A percentile compares a stretch with the other conserved stretches of the same genome.
Evolutionary conservation across 2,797 vertebrate genomes (phyloP).

Genomic region (Pogoniulus pusillus): DNA sequence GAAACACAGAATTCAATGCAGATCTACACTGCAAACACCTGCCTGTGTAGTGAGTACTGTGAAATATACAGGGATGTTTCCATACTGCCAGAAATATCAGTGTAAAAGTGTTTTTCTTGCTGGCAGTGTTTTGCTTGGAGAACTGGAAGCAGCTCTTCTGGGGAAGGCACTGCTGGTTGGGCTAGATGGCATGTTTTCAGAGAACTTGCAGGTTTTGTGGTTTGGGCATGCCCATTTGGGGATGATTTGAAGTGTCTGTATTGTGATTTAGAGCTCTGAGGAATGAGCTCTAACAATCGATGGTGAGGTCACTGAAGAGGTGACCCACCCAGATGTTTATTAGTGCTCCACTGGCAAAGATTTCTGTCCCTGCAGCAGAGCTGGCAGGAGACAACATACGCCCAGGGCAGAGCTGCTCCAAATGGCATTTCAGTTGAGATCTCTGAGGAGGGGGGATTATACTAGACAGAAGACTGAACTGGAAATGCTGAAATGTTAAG

Average conservation of each 20-base stretch:
- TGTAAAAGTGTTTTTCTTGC: background rate
- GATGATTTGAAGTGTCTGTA: background rate
- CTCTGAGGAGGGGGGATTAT: background rate
- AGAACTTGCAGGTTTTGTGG: background rate
- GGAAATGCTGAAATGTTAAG: background rate
- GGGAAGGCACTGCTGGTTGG: background rate
- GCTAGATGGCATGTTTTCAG: background rate
- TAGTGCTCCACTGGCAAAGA: background rate
- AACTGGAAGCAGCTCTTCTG: background rate
- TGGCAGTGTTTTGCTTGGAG: background rate
- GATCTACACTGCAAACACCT: background rate
- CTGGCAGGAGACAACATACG: background rate
- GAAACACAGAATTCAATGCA: background rate
- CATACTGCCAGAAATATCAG: background rate
- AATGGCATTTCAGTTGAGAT: background rate
- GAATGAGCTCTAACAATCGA: background rate
- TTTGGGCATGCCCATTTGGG: background rate
- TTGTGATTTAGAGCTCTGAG: constrained; percentile 28
- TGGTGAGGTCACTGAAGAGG: background rate
- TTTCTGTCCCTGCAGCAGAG: background rate
- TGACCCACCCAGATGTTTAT: constrained; percentile 12
- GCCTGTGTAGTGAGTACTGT: background rate
- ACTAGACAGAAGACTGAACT: background rate
- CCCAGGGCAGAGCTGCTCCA: constrained; percentile 1
- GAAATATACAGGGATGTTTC: background rate